Base-by-base conservation (phyloP, 1,140 invertebrate species). In the Camponotus vicinus region DNA sequence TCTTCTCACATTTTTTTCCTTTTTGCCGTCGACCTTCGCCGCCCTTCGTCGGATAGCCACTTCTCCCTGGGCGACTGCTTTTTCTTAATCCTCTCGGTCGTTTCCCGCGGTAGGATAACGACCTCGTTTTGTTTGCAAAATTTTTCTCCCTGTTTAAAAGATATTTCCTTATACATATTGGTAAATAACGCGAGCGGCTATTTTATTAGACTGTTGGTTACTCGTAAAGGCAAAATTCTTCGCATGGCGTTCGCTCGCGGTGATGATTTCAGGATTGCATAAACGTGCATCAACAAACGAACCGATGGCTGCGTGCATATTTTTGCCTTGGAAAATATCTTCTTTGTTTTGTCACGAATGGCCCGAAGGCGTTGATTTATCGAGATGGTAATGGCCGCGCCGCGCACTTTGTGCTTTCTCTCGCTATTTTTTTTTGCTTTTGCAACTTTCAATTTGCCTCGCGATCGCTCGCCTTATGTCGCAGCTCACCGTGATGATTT, bases 41-140 rank as follows among this genome's bases (percentile, higher is more conserved):
- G 8, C 37, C 69, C 42, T 45, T 45, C 37, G 37, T 6, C 37
- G 37, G 27, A 27, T 27, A 27, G 27, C 27, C 27, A 27, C 27
- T 32, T 32, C 13, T 49, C 34, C 37, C 37, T 37, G 45, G 40
- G 67, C 66, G 9, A 59, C 67, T 73, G 55, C 13, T 73, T 75
- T 83, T 75, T 61, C 45, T 83, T 83, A 83, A 75, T 63, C n/a
- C 55, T 63, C 79, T 37, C 79, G n/a, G 18, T 82, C 40, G 55
- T 55, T 73, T 73, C 83, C 77, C 9, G 86, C 90, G 88, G 83
- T n/a, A 85, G 87, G 80, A 86, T 91, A 90, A 90, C 88, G 86
- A 87, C 71, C 83, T 88, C 78, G 75, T 91, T 87, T 52, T 88
- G 85, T 90, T 91, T 88, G 88, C 87, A 70, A 92, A 85, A 85